Percentiles rank a stretch among this genome's conserved stretches.
phyloP scores from a whole-genome alignment of 2,888 invertebrate genomes.

The Parnassius apollo region DNA sequence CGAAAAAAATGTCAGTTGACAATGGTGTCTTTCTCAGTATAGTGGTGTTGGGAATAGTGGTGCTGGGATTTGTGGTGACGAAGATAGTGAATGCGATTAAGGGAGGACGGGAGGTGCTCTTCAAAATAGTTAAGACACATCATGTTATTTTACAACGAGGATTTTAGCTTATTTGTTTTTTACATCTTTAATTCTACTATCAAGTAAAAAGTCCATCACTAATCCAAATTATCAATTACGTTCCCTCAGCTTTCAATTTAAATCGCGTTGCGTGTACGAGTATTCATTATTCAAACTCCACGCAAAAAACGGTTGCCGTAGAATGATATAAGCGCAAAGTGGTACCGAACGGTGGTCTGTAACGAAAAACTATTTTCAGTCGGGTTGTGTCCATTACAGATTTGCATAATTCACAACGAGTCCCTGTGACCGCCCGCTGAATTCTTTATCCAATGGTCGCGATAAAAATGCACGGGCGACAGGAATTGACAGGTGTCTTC shows the following conservation, averaged over 20 bases:
- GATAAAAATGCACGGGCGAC: conserved; percentile 53
- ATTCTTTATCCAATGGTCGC: conserved; percentile 63
- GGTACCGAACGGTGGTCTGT: conserved; percentile 26
- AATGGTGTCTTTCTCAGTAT: too few species aligned
- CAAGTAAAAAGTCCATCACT: too few species aligned
- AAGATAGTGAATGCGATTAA: too few species aligned
- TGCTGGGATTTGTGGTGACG: too few species aligned
- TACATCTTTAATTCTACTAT: too few species aligned
- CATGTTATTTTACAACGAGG: too few species aligned
- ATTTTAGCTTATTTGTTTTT: too few species aligned
- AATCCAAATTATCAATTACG: not conserved
- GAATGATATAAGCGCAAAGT: conserved; percentile 27
- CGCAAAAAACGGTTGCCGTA: conserved; percentile 27
- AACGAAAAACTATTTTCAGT: conserved; percentile 58
- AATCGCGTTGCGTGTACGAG: not conserved
- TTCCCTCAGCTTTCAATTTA: not conserved
- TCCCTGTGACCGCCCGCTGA: conserved; percentile 52
- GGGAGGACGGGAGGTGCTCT: too few species aligned
- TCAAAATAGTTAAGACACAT: too few species aligned
- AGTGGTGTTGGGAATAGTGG: too few species aligned
- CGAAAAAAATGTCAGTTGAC: too few species aligned
- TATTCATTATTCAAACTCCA: conserved; percentile 20
- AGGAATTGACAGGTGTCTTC: conserved; percentile 70
- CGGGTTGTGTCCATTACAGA: conserved; percentile 68
- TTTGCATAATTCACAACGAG: conserved; percentile 71